A percentile compares a stretch with the other conserved stretches of the same genome.
These are phyloP conservation scores for Euzetes globulus DNA, from an alignment of 2,888 invertebrate species.

Conservation along the genomic window DNA sequence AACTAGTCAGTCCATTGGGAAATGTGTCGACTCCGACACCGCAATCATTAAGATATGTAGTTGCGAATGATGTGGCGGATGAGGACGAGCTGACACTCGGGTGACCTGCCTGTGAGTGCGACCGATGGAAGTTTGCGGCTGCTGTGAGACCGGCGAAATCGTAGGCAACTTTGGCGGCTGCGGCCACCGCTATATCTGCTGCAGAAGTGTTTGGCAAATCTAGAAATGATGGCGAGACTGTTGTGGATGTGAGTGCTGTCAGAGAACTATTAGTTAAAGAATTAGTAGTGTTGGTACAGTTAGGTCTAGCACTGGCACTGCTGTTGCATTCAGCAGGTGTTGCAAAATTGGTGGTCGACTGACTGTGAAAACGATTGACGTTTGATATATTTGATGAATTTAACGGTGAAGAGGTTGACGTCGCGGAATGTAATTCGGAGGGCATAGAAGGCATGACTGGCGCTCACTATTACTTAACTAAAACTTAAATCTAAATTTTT, in stretches of 20 bases:
- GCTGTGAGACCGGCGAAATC: constrained; percentile 21
- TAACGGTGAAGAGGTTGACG: constrained; percentile 34
- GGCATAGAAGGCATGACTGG: neutral
- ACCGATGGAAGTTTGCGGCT: constrained; percentile 8
- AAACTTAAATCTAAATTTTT: neutral
- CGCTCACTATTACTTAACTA: neutral
- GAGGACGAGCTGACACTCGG: constrained; percentile 12
- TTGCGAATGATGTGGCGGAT: constrained; percentile 18
- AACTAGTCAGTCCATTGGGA: constrained; percentile 36
- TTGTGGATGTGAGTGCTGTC: neutral
- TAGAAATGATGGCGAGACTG: neutral
- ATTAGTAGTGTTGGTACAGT: neutral
- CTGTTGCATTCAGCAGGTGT: constrained; percentile 39
- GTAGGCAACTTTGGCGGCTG: constrained; percentile 27
- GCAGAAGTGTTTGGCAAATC: constrained; percentile 34
- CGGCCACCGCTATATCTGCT: constrained; percentile 27
- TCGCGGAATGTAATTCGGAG: constrained; percentile 6
- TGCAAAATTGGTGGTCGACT: constrained; percentile 38
- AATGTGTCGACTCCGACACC: constrained; percentile 36
- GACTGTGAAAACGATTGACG: constrained; percentile 41
- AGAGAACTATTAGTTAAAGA: neutral
- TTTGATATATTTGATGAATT: constrained; percentile 41
- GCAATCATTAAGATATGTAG: constrained; percentile 31
- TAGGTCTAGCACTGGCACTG: constrained; percentile 3
- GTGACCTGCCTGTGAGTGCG: constrained; percentile 37